Evolutionary conservation across 30 jellyfish, hydroid and myxozoan species (phyloP).

Genomic region (Rhopilema esculentum): DNA sequence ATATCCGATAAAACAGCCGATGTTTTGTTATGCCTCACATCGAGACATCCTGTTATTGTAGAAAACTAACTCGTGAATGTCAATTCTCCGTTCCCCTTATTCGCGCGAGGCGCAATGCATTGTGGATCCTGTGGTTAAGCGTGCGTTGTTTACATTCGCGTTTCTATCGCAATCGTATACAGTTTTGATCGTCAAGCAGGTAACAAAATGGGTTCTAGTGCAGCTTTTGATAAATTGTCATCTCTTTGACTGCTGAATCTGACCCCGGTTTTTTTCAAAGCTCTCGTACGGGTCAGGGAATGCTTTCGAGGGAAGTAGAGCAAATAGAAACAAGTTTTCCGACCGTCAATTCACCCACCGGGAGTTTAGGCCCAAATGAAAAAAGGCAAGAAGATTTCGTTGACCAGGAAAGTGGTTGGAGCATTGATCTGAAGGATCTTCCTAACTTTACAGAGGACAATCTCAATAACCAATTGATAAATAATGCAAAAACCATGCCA

Average conservation of each 20-base stretch:
- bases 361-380: not conserved
- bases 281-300: constrained; percentile 4
- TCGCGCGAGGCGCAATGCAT: constrained; percentile 11
- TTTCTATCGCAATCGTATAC: constrained; percentile 4
- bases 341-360: not conserved
- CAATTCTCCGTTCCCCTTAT: constrained; percentile 18
- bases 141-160: constrained; percentile 9
- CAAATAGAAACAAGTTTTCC: not conserved
- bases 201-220: not conserved
- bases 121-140: constrained; percentile 19
- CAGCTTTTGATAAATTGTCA: not conserved
- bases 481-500: constrained; percentile 44
- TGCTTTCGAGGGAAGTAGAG: constrained; percentile 9
- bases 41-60: too few species aligned
- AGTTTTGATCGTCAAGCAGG: not conserved
- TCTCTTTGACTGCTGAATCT: constrained; percentile 8
- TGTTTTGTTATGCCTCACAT: too few species aligned
- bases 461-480: not conserved
- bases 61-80: too few species aligned
- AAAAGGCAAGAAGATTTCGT: not conserved
- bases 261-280: constrained; percentile 4
- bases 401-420: constrained; percentile 20
- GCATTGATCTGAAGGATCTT: constrained; percentile 11
- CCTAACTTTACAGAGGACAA: constrained; percentile 35
- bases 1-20: too few species aligned